Evolutionary conservation across 2,888 invertebrate genomes (phyloP).

Genomic region (Thalpophila matura): DNA sequence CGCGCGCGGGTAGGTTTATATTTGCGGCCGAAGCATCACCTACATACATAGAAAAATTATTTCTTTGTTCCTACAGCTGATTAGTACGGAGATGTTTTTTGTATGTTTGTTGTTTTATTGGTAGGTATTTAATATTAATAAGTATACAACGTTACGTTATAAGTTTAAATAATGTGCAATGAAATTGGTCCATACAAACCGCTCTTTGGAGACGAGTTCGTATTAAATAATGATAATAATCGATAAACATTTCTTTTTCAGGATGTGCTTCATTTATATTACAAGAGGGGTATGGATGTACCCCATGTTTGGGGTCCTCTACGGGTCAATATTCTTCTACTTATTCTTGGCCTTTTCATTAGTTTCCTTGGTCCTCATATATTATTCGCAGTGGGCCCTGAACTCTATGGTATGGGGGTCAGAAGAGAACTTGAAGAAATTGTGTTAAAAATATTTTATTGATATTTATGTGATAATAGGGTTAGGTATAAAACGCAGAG

Average conservation of each 20-base stretch:
- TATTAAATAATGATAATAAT: too few relatives aligned
- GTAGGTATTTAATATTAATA: too few relatives aligned
- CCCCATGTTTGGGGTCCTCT: conserved; percentile 50
- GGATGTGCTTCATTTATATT: conserved; percentile 51
- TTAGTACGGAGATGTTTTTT: too few relatives aligned
- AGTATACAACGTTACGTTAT: too few relatives aligned
- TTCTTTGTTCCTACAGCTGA: too few relatives aligned
- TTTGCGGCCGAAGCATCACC: too few relatives aligned
- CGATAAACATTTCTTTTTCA: conserved; percentile 31
- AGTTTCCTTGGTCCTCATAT: conserved; percentile 2
- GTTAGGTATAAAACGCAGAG: background rate
- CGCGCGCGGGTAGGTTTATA: too few relatives aligned
- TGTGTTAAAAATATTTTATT: background rate
- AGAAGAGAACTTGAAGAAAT: background rate
- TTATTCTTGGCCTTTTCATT: conserved; percentile 9
- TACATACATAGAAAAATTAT: too few relatives aligned
- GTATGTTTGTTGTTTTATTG: too few relatives aligned
- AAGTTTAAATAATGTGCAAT: too few relatives aligned
- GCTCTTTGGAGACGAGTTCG: too few relatives aligned
- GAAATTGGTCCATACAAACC: too few relatives aligned
- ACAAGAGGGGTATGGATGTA: conserved; percentile 57
- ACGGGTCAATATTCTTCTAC: conserved; percentile 33
- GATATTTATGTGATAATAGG: background rate
- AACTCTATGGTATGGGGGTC: conserved; percentile 35
- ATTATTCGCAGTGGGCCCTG: conserved; percentile 50